Conservation (phyloP, 2,113 vertebrate species). For the Boleophthalmus pectinirostris region DNA sequence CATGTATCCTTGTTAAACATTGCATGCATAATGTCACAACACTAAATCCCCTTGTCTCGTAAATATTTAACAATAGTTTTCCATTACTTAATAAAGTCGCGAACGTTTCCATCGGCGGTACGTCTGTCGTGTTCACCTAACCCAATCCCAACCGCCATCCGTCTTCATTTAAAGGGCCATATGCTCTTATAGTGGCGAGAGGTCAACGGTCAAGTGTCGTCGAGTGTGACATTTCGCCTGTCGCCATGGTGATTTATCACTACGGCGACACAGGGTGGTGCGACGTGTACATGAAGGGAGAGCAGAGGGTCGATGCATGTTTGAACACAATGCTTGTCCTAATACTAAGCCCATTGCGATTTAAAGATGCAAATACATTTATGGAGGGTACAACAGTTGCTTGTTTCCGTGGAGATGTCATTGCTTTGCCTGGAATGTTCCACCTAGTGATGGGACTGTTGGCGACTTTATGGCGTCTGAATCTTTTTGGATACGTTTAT, state of each 20-base stretch:
- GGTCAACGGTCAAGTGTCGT: conserved; percentile 46
- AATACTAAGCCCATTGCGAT: background rate
- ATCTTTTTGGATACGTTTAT: no score
- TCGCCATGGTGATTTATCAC: background rate
- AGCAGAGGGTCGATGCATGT: background rate
- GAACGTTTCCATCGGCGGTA: background rate
- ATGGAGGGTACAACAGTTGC: no score
- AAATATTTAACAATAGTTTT: conserved; percentile 15
- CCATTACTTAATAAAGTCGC: background rate
- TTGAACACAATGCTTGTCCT: background rate
- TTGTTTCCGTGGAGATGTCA: no score
- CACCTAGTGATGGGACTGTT: no score
- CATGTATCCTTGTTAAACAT: conserved; percentile 26
- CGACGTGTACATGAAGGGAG: background rate
- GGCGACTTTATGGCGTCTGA: no score
- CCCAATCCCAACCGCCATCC: conserved; percentile 13
- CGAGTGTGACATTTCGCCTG: conserved; percentile 1
- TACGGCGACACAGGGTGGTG: background rate
- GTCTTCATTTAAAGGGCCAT: conserved; percentile 44
- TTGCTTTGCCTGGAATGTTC: no score
- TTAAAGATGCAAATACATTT: background rate
- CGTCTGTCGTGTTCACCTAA: background rate
- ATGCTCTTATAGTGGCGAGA: conserved; percentile 49
- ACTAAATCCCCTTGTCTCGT: background rate
- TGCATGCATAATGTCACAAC: conserved; percentile 6